These are phyloP conservation scores for Neolamprologus kungweensis DNA, from an alignment of 2,113 vertebrate genomes.

Conservation along the genomic window DNA sequence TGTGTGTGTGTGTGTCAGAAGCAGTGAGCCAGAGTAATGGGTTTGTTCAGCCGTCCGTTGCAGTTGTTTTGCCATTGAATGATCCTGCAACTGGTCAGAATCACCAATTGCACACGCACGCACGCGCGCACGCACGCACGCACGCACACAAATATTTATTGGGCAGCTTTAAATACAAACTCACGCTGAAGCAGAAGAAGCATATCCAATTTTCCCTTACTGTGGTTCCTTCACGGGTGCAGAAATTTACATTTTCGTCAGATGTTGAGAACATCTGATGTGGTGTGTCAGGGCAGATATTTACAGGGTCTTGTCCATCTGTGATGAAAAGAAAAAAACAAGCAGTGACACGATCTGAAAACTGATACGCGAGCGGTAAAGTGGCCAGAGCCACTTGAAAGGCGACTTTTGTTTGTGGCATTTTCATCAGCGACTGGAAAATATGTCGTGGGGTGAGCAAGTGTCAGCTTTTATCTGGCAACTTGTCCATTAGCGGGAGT, in stretches of 20 bases:
- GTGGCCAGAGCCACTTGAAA: neutral
- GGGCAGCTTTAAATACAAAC: neutral
- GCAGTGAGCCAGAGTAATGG: slow-evolving; percentile 64
- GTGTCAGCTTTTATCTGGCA: neutral
- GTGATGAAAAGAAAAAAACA: neutral
- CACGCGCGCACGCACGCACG: neutral
- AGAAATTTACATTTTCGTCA: neutral
- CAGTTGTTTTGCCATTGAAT: slow-evolving; percentile 51
- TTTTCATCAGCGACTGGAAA: neutral
- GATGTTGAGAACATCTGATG: neutral
- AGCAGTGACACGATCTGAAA: neutral
- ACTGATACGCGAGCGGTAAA: neutral
- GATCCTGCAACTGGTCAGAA: slow-evolving; percentile 43
- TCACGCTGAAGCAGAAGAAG: neutral
- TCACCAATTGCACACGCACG: slow-evolving; percentile 12
- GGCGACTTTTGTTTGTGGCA: neutral
- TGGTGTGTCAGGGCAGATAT: neutral
- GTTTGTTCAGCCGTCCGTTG: slow-evolving; percentile 62
- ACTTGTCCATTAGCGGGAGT: neutral
- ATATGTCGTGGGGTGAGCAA: neutral
- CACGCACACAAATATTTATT: neutral
- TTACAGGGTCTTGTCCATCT: neutral
- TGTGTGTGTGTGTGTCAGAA: slow-evolving; percentile 40
- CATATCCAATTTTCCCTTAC: neutral
- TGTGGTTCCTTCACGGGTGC: neutral